Evolutionary conservation across 2,797 vertebrate genomes (phyloP), one percentile per base, ranked within the genome.

Genomic region (Liparis tanakae): DNA sequence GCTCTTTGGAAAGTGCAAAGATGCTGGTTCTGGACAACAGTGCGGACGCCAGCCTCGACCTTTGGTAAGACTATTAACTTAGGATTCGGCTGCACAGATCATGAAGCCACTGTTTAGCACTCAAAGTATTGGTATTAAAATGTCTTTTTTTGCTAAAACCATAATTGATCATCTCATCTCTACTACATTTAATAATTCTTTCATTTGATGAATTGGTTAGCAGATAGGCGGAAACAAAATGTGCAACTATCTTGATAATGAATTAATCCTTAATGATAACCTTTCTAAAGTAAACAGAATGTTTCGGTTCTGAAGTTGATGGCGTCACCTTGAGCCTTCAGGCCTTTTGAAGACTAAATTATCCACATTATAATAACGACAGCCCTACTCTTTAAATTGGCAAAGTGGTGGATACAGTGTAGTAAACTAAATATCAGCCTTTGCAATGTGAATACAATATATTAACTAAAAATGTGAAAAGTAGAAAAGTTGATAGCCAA

Each of bases 41-140:
- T 7, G 68, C 77, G 30, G 93, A 93, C 46, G 37, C 70, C n/a
- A 76, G 9, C n/a, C 86, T 94, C 1, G n/a, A 91, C 50, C 72
- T 93, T 18, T 20, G 74, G 93, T 94, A 78, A 80, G 88, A 71
- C 12, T 5, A 9, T 22, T 7, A 1, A 60, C n/a, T 1, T 53
- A 12, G 3, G 2, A 54, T 68, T 10, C 20, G 18, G 13, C 14
- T 57, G 37, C 9, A 57, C 20, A 10, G 7, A 10, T 56, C 3
- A 2, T 12, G 7, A 51, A 20, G 7, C 22, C 7, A 8, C 2
- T 17, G 14, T 30, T 30, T 61, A 14, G 12, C 18, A 22, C 36
- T 60, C 12, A 3, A 60, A 41, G 20, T 30, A 30, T 30, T 30
- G 25, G 30, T 18, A 56, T 0, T 7, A 36, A 34, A 0, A 56